Evolutionary conservation across 1,140 invertebrate species (phyloP), one percentile per base, ranked within the genome.

Genomic region (Drosophila equinoxialis): DNA sequence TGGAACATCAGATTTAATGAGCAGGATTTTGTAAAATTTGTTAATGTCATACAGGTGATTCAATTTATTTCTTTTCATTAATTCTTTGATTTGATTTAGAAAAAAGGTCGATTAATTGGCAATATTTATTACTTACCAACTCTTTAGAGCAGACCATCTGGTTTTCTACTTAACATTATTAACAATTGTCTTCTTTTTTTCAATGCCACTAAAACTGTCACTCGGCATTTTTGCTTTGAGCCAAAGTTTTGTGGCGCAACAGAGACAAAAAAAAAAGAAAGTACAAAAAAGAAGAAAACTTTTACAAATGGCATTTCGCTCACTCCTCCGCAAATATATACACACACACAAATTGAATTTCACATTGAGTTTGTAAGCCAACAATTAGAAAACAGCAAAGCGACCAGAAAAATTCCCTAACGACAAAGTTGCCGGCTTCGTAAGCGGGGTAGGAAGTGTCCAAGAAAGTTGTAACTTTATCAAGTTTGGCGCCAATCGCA

Each of bases 371-470:
- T 83, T 87, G 80, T 87, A 87, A 87, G 84, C 84, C 84, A 87
- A 87, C 84, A 87, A 87, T 87, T 87, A 89, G 84, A 84, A 89
- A 89, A 80, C 77, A 89, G 83, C 84, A 89, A 89, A 87, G 80
- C 70, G 76, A 77, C 82, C 75, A 86, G 69, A 79, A 86, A 79
- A 65, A 65, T n/a, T 14, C 54, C 23, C 7, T 17, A 72, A 51
- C 69, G 41, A 59, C 55, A 63, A 75, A 79, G 59, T 67, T 87
- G 70, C 20, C 45, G 30, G 30, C 3, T 23, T 45, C 30, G 5
- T 30, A 30, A 30, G 30, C 30, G 30, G 30, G 30, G 30, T 51
- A 4, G 35, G 42, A 17, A 61, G 65, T 30, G 14, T 58, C 64
- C 61, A 67, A 87, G 72, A 79, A 86, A 86, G 83, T 86, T 86